phyloP scores from a whole-genome alignment of 1,140 invertebrate species.

The Dufourea novaeangliae region DNA sequence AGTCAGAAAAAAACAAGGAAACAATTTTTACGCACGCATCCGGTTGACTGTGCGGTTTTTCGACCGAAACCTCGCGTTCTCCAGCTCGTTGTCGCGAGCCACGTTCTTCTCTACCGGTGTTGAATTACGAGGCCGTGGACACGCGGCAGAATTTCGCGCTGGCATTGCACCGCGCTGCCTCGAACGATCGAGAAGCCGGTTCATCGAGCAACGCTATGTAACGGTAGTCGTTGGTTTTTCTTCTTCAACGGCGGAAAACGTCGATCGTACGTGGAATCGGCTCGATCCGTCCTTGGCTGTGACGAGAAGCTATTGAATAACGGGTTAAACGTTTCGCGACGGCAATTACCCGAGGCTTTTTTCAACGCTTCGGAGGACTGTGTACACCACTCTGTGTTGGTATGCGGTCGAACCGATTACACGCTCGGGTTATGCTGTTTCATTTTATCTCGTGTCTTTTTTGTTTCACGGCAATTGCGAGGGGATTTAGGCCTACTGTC shows the following conservation, averaged over 20 bases:
- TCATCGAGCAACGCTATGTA: conserved; percentile 23
- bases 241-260: neutral
- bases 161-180: neutral
- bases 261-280: conserved; percentile 26
- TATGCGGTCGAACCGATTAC: conserved; percentile 25
- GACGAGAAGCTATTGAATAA: conserved; percentile 7
- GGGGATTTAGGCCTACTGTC: no score
- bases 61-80: neutral
- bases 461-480: neutral
- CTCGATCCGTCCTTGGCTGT: conserved; percentile 13
- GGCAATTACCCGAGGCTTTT: conserved; percentile 20
- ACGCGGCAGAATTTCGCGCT: conserved; percentile 6
- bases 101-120: neutral
- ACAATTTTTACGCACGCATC: conserved; percentile 7
- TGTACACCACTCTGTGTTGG: neutral
- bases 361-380: neutral
- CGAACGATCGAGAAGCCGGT: neutral
- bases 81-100: neutral
- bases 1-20: neutral
- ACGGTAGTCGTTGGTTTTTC: conserved; percentile 31
- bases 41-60: conserved; percentile 12
- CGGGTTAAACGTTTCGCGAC: conserved; percentile 24
- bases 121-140: neutral
- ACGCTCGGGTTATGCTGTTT: neutral
- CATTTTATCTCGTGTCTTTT: neutral